Percentiles rank a stretch among this genome's conserved stretches.
Evolutionary conservation across 2,113 vertebrate genomes (phyloP).

Genomic region (Typhlomys cinereus): DNA sequence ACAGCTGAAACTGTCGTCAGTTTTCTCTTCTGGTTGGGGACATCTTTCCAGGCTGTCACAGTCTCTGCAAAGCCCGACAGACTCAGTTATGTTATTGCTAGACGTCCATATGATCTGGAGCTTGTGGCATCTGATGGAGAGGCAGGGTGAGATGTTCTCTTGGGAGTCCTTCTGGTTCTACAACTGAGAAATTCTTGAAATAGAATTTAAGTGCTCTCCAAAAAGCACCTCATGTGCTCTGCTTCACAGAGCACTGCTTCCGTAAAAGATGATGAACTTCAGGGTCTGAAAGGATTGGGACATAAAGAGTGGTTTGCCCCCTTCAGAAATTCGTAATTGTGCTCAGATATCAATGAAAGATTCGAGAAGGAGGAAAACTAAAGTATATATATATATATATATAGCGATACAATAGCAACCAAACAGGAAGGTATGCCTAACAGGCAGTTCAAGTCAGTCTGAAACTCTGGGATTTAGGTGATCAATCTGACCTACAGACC

Average conservation of each 20-base stretch:
- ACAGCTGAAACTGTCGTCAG: not conserved
- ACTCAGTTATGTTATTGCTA: not conserved
- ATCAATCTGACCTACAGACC: not conserved
- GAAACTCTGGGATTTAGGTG: not conserved
- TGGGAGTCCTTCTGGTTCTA: slow-evolving; percentile 19
- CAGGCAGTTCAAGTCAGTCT: not conserved
- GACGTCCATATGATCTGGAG: not conserved
- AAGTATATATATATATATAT: too few relatives aligned
- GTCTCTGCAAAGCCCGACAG: not conserved
- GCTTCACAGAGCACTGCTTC: not conserved
- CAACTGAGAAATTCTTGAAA: not conserved
- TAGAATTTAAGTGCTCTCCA: not conserved
- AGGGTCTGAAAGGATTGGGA: not conserved
- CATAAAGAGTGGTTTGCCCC: not conserved
- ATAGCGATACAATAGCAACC: not conserved
- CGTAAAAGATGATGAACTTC: not conserved
- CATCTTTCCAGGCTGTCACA: not conserved
- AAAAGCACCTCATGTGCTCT: not conserved
- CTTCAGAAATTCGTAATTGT: not conserved
- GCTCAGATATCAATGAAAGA: not conserved
- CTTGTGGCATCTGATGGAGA: slow-evolving; percentile 13
- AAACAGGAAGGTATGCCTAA: not conserved
- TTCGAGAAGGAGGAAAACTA: not conserved
- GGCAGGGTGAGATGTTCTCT: not conserved
- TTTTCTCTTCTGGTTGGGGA: not conserved